These are phyloP conservation scores for Anser cygnoides DNA, from an alignment of 2,113 vertebrate genomes.

Conservation along the genomic window DNA sequence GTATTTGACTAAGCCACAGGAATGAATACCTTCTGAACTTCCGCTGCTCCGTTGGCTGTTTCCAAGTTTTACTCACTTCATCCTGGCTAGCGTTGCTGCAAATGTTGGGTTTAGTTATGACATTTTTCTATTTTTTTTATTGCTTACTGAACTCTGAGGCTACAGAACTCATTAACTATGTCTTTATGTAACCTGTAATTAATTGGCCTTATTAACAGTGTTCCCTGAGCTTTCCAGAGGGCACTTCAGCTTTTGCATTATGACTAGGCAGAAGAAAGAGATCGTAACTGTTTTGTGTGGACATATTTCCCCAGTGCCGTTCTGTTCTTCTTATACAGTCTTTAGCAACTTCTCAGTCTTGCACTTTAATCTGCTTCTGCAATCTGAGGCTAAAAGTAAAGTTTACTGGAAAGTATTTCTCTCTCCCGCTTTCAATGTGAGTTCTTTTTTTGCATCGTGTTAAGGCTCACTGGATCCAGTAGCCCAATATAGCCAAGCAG, in stretches of 20 bases:
- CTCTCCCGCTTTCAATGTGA: not conserved
- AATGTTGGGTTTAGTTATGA: slow-evolving; percentile 13
- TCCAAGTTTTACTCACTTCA: slow-evolving; percentile 46
- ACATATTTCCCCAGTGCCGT: not conserved
- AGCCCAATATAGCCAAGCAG: not conserved
- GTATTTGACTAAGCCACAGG: slow-evolving; percentile 26
- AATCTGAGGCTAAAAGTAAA: not conserved
- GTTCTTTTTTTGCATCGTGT: not conserved
- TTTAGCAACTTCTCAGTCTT: not conserved
- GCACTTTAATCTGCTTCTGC: not conserved
- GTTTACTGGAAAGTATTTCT: not conserved
- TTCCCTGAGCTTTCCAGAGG: not conserved
- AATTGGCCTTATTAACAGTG: not conserved
- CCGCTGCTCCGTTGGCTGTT: slow-evolving; percentile 8
- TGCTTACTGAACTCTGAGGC: not conserved
- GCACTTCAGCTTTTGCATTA: not conserved
- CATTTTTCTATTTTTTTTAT: not conserved
- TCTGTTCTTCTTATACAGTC: not conserved
- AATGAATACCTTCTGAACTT: slow-evolving; percentile 45
- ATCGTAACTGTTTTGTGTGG: not conserved
- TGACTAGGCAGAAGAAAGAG: not conserved
- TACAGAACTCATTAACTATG: slow-evolving; percentile 16
- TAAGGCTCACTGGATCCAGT: not conserved
- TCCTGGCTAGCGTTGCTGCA: slow-evolving; percentile 33
- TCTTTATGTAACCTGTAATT: not conserved